Evolutionary conservation across 1,140 invertebrate species (phyloP).

Genomic region (Idris sp.): DNA sequence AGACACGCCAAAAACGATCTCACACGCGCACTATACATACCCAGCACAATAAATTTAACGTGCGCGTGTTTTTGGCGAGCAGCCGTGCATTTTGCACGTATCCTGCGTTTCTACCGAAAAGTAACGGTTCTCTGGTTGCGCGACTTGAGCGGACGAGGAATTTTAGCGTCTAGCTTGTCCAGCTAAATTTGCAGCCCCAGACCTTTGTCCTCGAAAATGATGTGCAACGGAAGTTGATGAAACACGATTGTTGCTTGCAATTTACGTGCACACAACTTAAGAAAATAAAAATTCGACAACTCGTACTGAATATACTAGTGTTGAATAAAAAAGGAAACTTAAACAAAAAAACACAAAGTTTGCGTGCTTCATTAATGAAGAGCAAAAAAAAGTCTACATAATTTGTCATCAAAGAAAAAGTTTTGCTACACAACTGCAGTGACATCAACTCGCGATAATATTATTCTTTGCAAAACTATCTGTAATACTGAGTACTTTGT

Average conservation of each 20-base stretch:
- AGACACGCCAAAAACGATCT: slow-evolving; percentile 24
- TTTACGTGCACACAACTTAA: no score
- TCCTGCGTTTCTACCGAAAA: slow-evolving; percentile 42
- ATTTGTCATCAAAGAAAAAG: slow-evolving; percentile 11
- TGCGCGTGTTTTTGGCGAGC: slow-evolving; percentile 24
- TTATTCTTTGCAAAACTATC: slow-evolving; percentile 32
- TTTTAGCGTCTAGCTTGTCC: slow-evolving; percentile 30
- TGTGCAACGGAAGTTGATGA: slow-evolving; percentile 17
- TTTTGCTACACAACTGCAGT: slow-evolving; percentile 12
- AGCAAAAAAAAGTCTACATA: no score
- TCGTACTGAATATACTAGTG: no score
- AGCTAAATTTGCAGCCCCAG: slow-evolving; percentile 22
- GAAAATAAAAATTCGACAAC: no score
- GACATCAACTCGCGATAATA: slow-evolving; percentile 25
- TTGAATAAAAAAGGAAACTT: no score
- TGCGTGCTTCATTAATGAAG: no score
- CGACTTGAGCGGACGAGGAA: slow-evolving; percentile 35
- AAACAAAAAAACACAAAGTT: no score
- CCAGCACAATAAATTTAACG: slow-evolving; percentile 30
- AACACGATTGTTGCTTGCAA: not conserved
- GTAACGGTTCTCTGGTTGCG: slow-evolving; percentile 40
- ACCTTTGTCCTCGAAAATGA: slow-evolving; percentile 30
- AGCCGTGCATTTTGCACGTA: slow-evolving; percentile 37
- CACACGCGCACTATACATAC: slow-evolving; percentile 13
- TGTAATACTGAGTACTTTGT: slow-evolving; percentile 14